Evolutionary conservation across 1,140 invertebrate species (phyloP).

Genomic region (Cydia pomonella): DNA sequence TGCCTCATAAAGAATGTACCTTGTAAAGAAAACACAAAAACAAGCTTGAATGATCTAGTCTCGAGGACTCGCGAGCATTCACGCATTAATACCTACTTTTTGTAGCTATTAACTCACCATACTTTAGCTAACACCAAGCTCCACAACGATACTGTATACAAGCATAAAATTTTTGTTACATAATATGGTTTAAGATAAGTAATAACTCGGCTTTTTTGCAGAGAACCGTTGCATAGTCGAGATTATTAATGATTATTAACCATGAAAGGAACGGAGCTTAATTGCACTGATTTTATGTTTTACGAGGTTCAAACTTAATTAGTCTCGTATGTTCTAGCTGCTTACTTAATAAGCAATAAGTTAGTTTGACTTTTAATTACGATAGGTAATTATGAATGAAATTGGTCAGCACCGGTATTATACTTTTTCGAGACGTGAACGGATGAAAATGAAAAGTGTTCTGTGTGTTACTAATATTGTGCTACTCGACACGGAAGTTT

Average conservation of each 20-base stretch:
- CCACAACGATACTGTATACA: background rate
- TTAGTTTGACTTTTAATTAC: no score
- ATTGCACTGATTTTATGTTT: background rate
- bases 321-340: background rate
- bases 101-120: no score
- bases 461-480: no score
- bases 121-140: background rate
- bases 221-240: slow-evolving; percentile 2
- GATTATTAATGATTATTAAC: slow-evolving; percentile 12
- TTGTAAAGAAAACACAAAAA: no score
- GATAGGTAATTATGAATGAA: no score
- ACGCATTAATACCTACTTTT: no score
- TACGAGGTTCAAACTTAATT: background rate
- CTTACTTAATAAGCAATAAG: background rate
- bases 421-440: no score
- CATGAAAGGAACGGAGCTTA: background rate
- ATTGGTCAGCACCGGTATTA: background rate
- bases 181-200: background rate
- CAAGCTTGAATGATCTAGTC: no score
- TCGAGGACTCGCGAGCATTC: no score
- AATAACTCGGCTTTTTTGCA: background rate
- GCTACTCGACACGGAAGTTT: no score
- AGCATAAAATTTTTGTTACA: background rate
- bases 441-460: no score
- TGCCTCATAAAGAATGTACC: no score